phyloP scores from a whole-genome alignment of 2,888 invertebrate genomes.

The Lepidocyrtinus sp. region DNA sequence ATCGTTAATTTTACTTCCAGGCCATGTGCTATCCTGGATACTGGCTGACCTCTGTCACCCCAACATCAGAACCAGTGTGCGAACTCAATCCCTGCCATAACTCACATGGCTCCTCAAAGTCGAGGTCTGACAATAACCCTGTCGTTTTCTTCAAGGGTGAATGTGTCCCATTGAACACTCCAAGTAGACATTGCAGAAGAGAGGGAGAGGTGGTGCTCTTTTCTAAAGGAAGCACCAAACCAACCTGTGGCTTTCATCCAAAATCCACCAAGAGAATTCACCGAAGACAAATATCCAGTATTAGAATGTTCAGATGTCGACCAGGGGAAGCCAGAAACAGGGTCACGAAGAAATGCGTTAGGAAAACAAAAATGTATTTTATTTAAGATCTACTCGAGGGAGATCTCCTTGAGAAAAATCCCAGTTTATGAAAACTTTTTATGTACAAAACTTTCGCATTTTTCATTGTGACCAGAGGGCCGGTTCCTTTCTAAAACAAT shows the following conservation, averaged over 20 bases:
- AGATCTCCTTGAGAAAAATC: neutral
- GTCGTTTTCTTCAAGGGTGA: conserved; percentile 48
- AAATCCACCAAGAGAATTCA: conserved; percentile 33
- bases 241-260: conserved; percentile 39
- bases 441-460: neutral
- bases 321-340: conserved; percentile 27
- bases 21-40: conserved; percentile 50
- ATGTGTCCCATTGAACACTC: conserved; percentile 43
- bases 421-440: neutral
- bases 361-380: neutral
- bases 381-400: neutral
- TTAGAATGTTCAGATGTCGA: conserved; percentile 23
- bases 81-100: conserved; percentile 46
- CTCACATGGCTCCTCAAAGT: neutral
- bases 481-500: neutral
- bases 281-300: conserved; percentile 48
- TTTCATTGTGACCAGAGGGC: neutral
- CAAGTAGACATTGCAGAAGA: conserved; percentile 46
- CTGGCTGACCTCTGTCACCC: conserved; percentile 36
- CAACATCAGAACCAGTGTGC: conserved; percentile 36
- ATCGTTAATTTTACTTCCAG: conserved; percentile 24
- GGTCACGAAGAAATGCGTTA: conserved; percentile 33
- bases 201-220: conserved; percentile 53
- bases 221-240: conserved; percentile 40
- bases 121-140: neutral